These are phyloP conservation scores for Sialia sialis DNA, from an alignment of 2,113 vertebrate species.

Conservation along the genomic window DNA sequence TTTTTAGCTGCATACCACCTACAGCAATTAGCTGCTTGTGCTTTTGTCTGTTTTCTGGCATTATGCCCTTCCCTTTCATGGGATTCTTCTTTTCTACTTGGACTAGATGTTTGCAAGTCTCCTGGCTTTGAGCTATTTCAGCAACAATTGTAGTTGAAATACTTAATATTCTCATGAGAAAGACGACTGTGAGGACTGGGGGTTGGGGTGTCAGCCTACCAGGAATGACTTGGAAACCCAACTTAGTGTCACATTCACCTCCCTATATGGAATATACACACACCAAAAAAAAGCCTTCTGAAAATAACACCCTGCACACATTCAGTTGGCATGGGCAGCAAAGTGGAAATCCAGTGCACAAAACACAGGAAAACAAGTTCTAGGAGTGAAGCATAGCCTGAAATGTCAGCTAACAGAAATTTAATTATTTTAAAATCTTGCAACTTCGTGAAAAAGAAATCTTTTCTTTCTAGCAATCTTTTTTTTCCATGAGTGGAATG, in stretches of 20 bases:
- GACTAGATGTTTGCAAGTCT: conserved; percentile 55
- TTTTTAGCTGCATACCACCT: conserved; percentile 28
- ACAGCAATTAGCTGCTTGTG: conserved; percentile 63
- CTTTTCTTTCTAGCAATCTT: background rate
- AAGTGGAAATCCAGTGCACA: conserved; percentile 18
- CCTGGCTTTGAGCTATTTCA: conserved; percentile 64
- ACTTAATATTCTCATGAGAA: conserved; percentile 68
- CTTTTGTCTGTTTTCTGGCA: conserved; percentile 46
- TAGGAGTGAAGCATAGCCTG: background rate
- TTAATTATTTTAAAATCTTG: background rate
- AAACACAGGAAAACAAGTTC: background rate
- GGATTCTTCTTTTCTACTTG: conserved; percentile 47
- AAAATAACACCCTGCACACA: conserved; percentile 17
- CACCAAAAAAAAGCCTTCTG: background rate
- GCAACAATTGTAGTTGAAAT: conserved; percentile 61
- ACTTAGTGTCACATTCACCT: conserved; percentile 55
- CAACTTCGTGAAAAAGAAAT: background rate
- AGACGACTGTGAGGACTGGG: background rate
- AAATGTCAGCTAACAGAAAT: background rate
- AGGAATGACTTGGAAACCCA: conserved; percentile 51
- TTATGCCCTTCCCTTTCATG: conserved; percentile 58
- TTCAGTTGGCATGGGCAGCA: background rate
- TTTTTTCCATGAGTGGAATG: background rate
- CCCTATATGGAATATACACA: background rate
- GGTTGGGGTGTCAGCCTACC: background rate